A percentile compares a stretch with the other conserved stretches of the same genome.
phyloP scores from a whole-genome alignment of 64 coral and sea anemone genomes.

The Hydrozoanthus tunicans region DNA sequence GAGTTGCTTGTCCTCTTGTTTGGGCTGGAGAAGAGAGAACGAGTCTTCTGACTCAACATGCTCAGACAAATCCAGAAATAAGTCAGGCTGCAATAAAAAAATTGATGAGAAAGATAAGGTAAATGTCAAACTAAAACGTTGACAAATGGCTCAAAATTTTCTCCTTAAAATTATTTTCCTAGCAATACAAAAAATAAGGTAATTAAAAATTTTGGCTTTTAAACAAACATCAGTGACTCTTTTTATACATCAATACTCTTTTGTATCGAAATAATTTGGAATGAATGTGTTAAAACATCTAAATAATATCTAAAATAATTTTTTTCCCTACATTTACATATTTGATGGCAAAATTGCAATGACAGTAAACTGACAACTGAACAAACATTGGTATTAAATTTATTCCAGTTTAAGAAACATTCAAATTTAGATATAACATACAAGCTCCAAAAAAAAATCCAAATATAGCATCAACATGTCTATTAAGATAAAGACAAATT shows the following conservation, averaged over 20 bases:
- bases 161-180: not conserved
- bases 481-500: no score
- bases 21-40: conserved; percentile 69
- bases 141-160: not conserved
- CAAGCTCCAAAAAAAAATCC: no score
- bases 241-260: no score
- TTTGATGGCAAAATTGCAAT: not conserved
- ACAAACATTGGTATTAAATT: not conserved
- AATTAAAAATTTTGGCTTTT: not conserved
- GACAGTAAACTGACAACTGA: not conserved
- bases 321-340: no score
- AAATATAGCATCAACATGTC: no score
- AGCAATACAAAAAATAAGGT: no score
- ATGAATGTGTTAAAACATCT: no score
- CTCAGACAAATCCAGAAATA: conserved; percentile 93
- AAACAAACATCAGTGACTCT: not conserved
- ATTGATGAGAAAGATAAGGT: not conserved
- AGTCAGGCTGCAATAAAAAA: conserved; percentile 81
- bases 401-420: not conserved
- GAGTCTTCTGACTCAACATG: conserved; percentile 78
- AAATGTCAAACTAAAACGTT: not conserved
- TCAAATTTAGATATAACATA: not conserved
- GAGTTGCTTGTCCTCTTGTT: conserved; percentile 73
- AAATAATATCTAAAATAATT: no score
- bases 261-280: no score